Evolutionary conservation across 2,113 vertebrate genomes (phyloP), one percentile per base, ranked within the genome.

Genomic region (Corythornis vintsioides): DNA sequence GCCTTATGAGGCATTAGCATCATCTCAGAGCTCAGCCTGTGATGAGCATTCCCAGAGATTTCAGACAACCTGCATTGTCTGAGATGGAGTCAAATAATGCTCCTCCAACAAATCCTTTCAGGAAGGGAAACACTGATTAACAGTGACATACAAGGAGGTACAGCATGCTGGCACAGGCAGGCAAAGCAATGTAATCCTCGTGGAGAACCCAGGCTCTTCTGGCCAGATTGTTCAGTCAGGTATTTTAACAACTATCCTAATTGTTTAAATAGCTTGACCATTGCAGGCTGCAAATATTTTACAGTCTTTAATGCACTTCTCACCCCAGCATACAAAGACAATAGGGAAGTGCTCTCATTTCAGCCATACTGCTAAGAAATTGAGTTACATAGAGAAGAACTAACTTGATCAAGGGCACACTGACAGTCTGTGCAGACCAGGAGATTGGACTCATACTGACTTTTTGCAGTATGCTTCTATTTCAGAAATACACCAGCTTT

Each of bases 21-120:
- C 87, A 67, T 11, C 75, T 88, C 78, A 92, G 50, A 95, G 72
- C 72, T 83, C 65, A 52, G 45, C 22, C 83, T 80, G 60, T 18
- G 52, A 16, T 74, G 78, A 79, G 77, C 28, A 28, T 38, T 92
- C 66, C 70, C 80, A 69, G 57, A 72, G 61, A 78, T 63, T 55
- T 61, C 64, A 90, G 83, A 59, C 83, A 92, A 20, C 14, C 50
- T 86, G 25, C 66, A 84, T 50, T 84, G 77, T 90, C 80, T 86
- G 80, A 82, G 77, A 38, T 45, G 42, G 18, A 82, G 28, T 53
- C 76, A 76, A 78, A 86, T 1, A 3, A 35, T 63, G 26, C 25
- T 89, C 38, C 70, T 93, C 55, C 81, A 86, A 33, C 43, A 78
- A 82, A 95, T 57, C 63, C 33, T 72, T 82, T 87, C 74, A 69